phyloP scores from a whole-genome alignment of 1,140 invertebrate species.

The Drosophila kurseongensis region DNA sequence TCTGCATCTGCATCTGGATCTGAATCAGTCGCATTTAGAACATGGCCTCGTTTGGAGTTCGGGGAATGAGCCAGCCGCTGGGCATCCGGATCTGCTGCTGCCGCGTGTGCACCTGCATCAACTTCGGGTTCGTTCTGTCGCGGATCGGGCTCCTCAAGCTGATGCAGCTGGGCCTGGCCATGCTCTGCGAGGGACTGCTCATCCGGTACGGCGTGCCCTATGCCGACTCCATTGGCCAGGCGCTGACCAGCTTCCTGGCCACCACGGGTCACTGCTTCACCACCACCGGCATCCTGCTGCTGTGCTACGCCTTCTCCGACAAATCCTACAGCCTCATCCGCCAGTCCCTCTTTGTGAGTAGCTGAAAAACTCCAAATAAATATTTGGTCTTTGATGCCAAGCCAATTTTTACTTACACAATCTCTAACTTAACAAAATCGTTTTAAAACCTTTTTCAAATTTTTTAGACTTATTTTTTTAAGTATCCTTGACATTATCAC shows the following conservation, averaged over 20 bases:
- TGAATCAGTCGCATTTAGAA: conserved; percentile 10
- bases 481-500: no score
- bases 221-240: conserved; percentile 88
- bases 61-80: conserved; percentile 69
- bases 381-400: no score
- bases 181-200: conserved; percentile 90
- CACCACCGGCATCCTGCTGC: conserved; percentile 89
- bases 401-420: no score
- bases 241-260: conserved; percentile 91
- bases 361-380: no score
- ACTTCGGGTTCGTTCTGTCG: conserved; percentile 89
- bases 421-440: no score
- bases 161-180: conserved; percentile 90
- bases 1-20: no score
- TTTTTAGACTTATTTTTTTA: no score
- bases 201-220: conserved; percentile 90
- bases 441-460: no score
- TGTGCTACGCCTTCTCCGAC: conserved; percentile 91
- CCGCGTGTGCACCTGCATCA: conserved; percentile 91
- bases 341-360: conserved; percentile 92
- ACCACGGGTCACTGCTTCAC: conserved; percentile 90
- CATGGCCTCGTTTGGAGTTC: conserved; percentile 74
- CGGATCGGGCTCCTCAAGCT: conserved; percentile 90
- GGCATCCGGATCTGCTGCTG: conserved; percentile 90
- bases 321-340: conserved; percentile 90